Evolutionary conservation across 1,140 invertebrate genomes (phyloP).

Genomic region (Drosophila virilis): DNA sequence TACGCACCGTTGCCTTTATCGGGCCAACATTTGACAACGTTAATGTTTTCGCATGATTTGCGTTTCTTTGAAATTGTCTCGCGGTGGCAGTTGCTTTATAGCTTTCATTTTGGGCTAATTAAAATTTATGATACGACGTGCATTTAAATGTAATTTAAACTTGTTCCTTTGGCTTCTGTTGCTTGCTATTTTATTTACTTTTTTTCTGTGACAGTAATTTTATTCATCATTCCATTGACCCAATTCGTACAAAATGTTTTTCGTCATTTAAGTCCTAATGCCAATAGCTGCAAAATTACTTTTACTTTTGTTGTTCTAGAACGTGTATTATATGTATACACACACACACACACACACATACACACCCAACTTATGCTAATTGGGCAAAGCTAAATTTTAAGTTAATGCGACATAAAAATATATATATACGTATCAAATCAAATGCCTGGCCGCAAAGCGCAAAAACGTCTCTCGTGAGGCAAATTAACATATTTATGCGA

Average conservation of each 20-base stretch:
- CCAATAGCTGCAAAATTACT: conserved; percentile 54
- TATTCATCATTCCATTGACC: conserved; percentile 68
- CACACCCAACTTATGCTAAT: conserved; percentile 69
- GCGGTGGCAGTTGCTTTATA: conserved; percentile 2
- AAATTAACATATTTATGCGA: conserved; percentile 80
- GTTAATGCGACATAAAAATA: conserved; percentile 62
- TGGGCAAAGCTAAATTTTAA: conserved; percentile 55
- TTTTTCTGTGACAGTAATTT: conserved; percentile 22
- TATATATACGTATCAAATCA: neutral
- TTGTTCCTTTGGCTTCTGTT: conserved; percentile 17
- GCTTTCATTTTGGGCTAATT: conserved; percentile 18
- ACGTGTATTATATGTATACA: conserved; percentile 48
- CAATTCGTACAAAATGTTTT: conserved; percentile 38
- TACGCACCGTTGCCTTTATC: conserved; percentile 5
- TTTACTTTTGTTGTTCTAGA: conserved; percentile 58
- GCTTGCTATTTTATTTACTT: neutral
- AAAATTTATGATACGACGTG: conserved; percentile 10
- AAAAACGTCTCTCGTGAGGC: conserved; percentile 54
- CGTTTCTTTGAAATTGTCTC: conserved; percentile 3
- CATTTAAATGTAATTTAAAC: conserved; percentile 24
- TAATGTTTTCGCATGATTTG: conserved; percentile 24
- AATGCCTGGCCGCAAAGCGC: conserved; percentile 38
- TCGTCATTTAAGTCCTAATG: conserved; percentile 4
- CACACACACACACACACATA: conserved; percentile 25
- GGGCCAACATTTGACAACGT: conserved; percentile 9